Conservation (phyloP, 2,113 vertebrate species). For the Erpornis zantholeuca region DNA sequence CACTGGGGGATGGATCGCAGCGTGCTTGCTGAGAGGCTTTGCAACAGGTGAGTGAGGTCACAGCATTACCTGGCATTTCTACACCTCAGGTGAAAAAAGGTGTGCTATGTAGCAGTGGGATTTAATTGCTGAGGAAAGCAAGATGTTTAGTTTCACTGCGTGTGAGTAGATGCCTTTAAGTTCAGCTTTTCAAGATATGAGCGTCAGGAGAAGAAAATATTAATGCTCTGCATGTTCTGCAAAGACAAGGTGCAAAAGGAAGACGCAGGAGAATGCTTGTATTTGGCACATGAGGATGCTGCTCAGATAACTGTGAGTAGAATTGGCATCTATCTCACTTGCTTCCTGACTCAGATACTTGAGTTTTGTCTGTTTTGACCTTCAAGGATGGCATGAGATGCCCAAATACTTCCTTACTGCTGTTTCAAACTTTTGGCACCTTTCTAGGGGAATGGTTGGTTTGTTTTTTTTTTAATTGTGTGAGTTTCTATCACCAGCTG, state of each 20-base stretch:
- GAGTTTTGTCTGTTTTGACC: neutral
- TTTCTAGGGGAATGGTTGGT: neutral
- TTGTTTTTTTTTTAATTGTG: neutral
- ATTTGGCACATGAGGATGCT: neutral
- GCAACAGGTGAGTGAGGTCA: neutral
- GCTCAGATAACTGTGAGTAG: neutral
- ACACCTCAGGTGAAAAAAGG: neutral
- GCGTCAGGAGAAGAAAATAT: neutral
- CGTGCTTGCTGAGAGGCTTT: neutral
- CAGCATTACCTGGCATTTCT: neutral
- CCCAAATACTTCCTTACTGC: neutral
- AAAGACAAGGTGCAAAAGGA: neutral
- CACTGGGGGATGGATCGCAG: neutral
- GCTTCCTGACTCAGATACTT: neutral
- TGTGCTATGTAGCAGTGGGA: neutral
- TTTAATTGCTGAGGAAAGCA: neutral
- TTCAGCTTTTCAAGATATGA: neutral
- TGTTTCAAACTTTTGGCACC: neutral
- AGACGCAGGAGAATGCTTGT: neutral
- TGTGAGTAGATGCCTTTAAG: neutral
- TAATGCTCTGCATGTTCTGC: neutral
- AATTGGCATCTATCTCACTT: neutral
- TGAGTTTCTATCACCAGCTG: neutral
- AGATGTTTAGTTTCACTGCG: neutral
- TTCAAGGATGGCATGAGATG: neutral